These are phyloP conservation scores for Rhinogobius similis DNA, from an alignment of 2,113 vertebrate genomes.

Conservation along the genomic window DNA sequence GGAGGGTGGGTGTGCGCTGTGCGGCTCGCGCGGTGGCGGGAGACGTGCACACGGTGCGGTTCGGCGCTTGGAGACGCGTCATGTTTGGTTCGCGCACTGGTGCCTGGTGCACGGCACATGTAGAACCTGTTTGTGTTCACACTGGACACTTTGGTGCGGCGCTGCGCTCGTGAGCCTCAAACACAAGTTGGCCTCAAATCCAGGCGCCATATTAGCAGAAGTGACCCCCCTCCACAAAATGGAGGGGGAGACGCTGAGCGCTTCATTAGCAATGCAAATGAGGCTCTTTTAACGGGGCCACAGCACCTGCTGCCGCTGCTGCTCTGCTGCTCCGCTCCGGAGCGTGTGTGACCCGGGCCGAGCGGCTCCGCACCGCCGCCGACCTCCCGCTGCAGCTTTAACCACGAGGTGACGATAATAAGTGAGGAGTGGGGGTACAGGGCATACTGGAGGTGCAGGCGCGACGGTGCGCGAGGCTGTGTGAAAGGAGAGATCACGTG, in stretches of 20 bases:
- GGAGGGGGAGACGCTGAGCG: conserved; percentile 53
- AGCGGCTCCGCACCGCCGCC: not conserved
- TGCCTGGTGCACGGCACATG: not conserved
- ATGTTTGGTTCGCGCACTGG: not conserved
- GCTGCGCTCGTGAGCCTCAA: not conserved
- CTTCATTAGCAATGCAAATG: conserved; percentile 72
- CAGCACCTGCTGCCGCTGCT: conserved; percentile 64
- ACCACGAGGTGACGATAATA: not conserved
- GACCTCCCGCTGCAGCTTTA: no score
- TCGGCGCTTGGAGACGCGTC: no score
- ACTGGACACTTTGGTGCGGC: not conserved
- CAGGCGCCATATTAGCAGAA: conserved; percentile 60
- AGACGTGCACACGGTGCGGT: not conserved
- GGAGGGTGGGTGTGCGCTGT: not conserved
- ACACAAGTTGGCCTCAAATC: not conserved
- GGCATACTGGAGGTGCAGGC: not conserved
- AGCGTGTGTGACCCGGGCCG: not conserved
- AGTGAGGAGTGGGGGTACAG: not conserved
- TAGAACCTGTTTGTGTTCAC: not conserved
- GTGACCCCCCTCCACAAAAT: conserved; percentile 50
- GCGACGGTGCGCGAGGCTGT: not conserved
- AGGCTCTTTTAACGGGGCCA: conserved; percentile 28
- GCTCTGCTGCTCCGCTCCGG: not conserved
- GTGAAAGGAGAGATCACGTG: not conserved
- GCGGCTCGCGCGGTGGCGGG: not conserved